Conservation (phyloP, 2,888 invertebrate genomes). For the Gastrophysa polygoni region DNA sequence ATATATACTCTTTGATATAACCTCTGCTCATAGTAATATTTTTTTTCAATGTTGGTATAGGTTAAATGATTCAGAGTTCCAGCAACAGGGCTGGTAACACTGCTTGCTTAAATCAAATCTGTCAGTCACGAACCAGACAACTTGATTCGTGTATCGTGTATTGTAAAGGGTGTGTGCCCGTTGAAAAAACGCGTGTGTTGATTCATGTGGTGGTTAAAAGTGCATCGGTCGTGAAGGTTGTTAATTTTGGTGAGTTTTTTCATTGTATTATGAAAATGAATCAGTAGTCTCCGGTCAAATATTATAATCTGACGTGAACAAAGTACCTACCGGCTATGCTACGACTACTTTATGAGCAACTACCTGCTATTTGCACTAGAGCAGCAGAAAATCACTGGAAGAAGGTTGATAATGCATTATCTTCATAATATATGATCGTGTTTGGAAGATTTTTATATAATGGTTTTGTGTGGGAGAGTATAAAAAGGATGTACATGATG, state of each 20-base stretch:
- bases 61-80: no score
- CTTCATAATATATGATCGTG: neutral
- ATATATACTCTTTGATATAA: no score
- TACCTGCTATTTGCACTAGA: neutral
- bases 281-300: neutral
- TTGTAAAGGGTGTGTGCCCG: conserved; percentile 49
- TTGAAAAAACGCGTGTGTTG: conserved; percentile 44
- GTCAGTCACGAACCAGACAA: neutral
- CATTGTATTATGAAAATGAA: neutral
- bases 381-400: no score
- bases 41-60: no score
- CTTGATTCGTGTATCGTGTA: conserved; percentile 34
- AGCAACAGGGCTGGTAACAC: no score
- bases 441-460: neutral
- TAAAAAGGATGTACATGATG: neutral
- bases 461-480: neutral
- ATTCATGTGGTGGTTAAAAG: conserved; percentile 51
- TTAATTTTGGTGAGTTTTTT: conserved; percentile 41
- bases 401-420: neutral
- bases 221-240: conserved; percentile 37
- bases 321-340: neutral
- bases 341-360: neutral
- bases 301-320: neutral
- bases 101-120: no score
- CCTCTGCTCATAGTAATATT: no score